phyloP scores from a whole-genome alignment of 2,797 vertebrate genomes.

The Kryptopterus vitreolus region DNA sequence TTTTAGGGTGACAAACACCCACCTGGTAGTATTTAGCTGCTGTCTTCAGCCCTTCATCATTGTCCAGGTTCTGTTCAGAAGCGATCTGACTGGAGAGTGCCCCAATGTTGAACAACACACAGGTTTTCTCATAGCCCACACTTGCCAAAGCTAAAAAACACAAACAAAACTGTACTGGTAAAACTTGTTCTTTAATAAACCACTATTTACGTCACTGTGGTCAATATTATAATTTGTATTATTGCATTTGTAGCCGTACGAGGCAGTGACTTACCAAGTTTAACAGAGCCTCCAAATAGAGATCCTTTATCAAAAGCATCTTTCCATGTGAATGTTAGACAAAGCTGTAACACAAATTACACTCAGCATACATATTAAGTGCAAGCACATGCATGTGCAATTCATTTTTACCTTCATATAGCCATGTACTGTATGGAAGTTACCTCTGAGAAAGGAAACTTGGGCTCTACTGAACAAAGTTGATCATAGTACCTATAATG shows the following conservation, averaged over 20 bases:
- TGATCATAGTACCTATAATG: slow-evolving; percentile 92
- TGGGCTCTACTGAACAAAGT: slow-evolving; percentile 92
- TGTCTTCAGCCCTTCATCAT: slow-evolving; percentile 91
- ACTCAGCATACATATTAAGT: neutral
- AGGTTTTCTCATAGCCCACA: slow-evolving; percentile 97
- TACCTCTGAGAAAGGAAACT: slow-evolving; percentile 98
- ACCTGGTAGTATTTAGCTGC: slow-evolving; percentile 97
- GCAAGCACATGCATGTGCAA: no score
- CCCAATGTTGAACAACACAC: slow-evolving; percentile 94
- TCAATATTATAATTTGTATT: neutral
- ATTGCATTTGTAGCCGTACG: neutral
- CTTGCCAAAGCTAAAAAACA: slow-evolving; percentile 85
- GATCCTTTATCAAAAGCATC: slow-evolving; percentile 99
- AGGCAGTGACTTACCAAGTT: slow-evolving; percentile 79
- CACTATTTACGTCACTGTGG: neutral
- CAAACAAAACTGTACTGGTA: slow-evolving; percentile 5
- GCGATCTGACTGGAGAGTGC: slow-evolving; percentile 97
- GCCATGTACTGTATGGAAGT: slow-evolving; percentile 63
- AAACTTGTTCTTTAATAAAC: neutral
- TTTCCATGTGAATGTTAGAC: slow-evolving; percentile 98
- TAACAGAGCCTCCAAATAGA: slow-evolving; percentile 94
- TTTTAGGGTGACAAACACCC: slow-evolving; percentile 20
- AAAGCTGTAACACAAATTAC: slow-evolving; percentile 77
- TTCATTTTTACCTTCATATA: neutral
- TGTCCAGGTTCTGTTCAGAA: slow-evolving; percentile 96